Base-by-base conservation (phyloP, 23 tunicate genomes). In the Trididemnum nubilum region DNA sequence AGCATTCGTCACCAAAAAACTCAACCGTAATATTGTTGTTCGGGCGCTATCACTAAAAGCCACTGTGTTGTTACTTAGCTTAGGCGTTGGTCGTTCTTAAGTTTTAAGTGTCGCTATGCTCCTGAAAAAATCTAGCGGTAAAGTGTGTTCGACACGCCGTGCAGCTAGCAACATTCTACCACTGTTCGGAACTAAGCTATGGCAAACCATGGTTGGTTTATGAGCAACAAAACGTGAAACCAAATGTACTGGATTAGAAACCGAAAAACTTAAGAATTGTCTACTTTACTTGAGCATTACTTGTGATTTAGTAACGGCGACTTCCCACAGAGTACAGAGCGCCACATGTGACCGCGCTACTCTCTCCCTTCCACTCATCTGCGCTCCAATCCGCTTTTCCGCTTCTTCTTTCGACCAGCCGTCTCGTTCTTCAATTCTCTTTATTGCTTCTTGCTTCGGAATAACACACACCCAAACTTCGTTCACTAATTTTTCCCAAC, bases 401-500 rank as follows among this genome's bases (percentile, higher is more conserved):
- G 97, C 97, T 26, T 87, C 76, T 27, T 83, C 92, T 34, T 78
- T 72, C 5, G 82, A 40, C 34, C 82, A 50, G 4, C 88, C 82
- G 64, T 92, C 86, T 3, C 97, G 38, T 26, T 92, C 88, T 50
- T 81, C 26, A 0, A 92, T 73, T 44, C 97, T 63, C 58, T 65
- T 71, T 1, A 83, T 44, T 7, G 97, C 97, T 79, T 87, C 97
- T 29, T 52, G 33, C 1, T 64, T 67, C 25, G 97, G 85, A 24
- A 92, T 80, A 36, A 52, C 57, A 27, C 81, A 60, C 31, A 82
- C 92, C 97, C 97, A 92, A 33, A 92, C 92, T 70, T 92, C 97
- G 33, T 92, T 70, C 19, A 59, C 35, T 30, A 92, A 78, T 3
- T 36, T 33, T 52, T 87, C 79, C 97, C 97, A 92, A 5, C 87